Evolutionary conservation across 2,113 vertebrate species (phyloP), one percentile per base, ranked within the genome.

Genomic region (Rhabdomys dilectus): DNA sequence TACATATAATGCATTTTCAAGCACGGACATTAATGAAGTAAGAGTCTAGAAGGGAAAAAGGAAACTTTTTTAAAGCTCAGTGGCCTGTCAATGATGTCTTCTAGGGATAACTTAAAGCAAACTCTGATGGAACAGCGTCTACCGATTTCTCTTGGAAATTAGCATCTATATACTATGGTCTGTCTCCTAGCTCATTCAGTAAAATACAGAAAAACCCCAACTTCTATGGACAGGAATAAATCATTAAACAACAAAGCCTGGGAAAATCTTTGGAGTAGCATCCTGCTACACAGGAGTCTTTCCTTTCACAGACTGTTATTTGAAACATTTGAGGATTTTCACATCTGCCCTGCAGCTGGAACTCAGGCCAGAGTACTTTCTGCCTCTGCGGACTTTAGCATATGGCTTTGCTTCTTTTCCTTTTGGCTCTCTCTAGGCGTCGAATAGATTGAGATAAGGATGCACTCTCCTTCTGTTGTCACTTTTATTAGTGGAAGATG

Each of bases 401-500:
- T 45, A 78, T 26, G 31, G 58, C 53, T 75, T 66, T 5, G 0
- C 10, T 91, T 93, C 73, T 80, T 72, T 81, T 96, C 85, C 77
- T 29, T 42, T 97, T 60, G 24, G 7, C 85, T 96, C 39, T 89
- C 78, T 95, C 6, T 62, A 90, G 88, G 13, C 5, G 62, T 72
- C 56, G 60, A 58, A 95, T 76, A 91, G 92, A 92, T 89, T 93
- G 95, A 70, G n/a, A 24, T 2, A 92, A 97, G 81, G 42, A 95
- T 39, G 42, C 62, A 29, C 76, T 98, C 68, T 93, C 34, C 85
- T 84, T 91, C 89, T 93, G 51, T 42, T 93, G 15, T 76, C 81
- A 81, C 77, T 15, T 98, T 97, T 96, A 93, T 68, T 93, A 94
- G 84, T 53, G 48, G 90, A 95, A 92, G 84, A 80, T 93, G 93